Percentiles rank a stretch among this genome's conserved stretches.
phyloP scores from a whole-genome alignment of 2,888 invertebrate species.

The Philopedon plagiatum region DNA sequence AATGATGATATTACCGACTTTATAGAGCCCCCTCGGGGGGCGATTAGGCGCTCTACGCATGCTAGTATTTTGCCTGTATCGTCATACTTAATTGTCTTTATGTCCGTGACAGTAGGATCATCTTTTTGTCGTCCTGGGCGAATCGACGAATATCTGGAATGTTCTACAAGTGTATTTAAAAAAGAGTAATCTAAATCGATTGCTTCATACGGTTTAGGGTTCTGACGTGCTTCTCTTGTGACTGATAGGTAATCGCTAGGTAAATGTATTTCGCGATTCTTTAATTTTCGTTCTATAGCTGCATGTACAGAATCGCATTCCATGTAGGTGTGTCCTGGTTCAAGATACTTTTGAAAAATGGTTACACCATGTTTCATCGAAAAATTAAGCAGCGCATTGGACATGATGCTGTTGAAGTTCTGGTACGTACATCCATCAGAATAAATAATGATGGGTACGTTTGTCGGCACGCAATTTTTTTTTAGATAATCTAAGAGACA shows the following conservation, averaged over 20 bases:
- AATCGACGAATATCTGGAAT: constrained; percentile 35
- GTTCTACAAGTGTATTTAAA: constrained; percentile 11
- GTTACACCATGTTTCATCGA: constrained; percentile 14
- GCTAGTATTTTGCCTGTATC: not conserved
- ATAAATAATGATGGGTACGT: constrained; percentile 49
- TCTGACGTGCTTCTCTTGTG: constrained; percentile 42
- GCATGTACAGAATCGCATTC: constrained; percentile 51
- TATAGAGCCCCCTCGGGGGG: no score
- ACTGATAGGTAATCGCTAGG: constrained; percentile 49
- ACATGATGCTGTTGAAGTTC: constrained; percentile 47
- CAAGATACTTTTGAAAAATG: no score
- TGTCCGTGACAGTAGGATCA: constrained; percentile 14
- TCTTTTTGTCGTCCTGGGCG: constrained; percentile 19
- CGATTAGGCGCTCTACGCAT: no score
- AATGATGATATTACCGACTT: no score
- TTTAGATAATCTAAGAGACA: constrained; percentile 40
- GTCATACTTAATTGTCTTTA: constrained; percentile 17
- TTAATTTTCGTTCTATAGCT: constrained; percentile 50
- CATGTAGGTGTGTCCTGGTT: constrained; percentile 53
- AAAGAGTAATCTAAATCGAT: constrained; percentile 28
- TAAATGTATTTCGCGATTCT: constrained; percentile 45
- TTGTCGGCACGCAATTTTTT: constrained; percentile 38
- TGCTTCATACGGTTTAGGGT: constrained; percentile 38
- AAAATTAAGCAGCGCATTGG: constrained; percentile 50
- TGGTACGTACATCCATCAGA: constrained; percentile 53